Evolutionary conservation across 2,888 invertebrate species (phyloP), one percentile per base, ranked within the genome.

Genomic region (Drosophila paramelanica): DNA sequence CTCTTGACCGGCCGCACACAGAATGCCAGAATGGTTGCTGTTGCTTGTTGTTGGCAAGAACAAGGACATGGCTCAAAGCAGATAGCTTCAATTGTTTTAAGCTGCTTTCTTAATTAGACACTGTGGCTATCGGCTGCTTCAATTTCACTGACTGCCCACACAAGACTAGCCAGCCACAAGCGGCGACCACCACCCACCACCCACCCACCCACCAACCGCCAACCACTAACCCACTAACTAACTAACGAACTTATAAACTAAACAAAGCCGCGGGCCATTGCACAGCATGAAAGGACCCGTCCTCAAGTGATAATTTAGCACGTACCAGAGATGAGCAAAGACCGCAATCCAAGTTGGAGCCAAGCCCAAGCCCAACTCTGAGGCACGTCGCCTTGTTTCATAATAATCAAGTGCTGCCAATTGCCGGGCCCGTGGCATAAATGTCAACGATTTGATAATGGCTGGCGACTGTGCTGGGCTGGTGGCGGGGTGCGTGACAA

Each of bases 381-480:
- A 55, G 64, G 75, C 86, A 82, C 82, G 86, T 82, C 79, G 77
- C 79, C 79, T 57, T 83, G 83, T 71, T 76, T 67, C 87, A 73
- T 79, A 78, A 80, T 84, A 87, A 84, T 84, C 87, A 85, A 84
- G 78, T 83, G 67, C 73, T 72, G 79, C 67, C 86, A 81, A 78
- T 78, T 72, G 60, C 53, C 57, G 45, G 43, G 88, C 85, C 88
- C 67, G 72, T 71, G 85, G 85, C 85, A 84, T 78, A 85, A 85
- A 82, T 87, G 82, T 87, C 85, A 87, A 87, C 85, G 87, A 86
- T 84, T 84, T 86, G 87, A 81, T 84, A 84, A 84, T 86, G 79
- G 83, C 27, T 8, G 3, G 8, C 27, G 27, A 27, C 27, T 7
- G 27, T 7, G 27, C 10, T 1, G 1, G 31, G 23, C 3, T 23